phyloP scores from a whole-genome alignment of 2,797 vertebrate genomes.

The Merluccius polli region DNA sequence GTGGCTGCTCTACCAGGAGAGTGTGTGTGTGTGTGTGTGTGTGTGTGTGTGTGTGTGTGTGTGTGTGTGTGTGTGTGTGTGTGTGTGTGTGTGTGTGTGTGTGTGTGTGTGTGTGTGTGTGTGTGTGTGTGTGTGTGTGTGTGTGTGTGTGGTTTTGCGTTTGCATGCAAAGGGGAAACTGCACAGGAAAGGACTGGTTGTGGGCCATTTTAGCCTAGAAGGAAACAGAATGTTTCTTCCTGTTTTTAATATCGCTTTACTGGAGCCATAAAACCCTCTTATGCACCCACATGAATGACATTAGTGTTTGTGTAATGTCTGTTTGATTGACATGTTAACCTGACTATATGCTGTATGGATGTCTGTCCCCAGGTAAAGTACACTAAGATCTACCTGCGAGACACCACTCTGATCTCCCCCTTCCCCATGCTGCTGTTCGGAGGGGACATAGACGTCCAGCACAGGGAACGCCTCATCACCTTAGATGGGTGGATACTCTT shows the following conservation, averaged over 20 bases:
- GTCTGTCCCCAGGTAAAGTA: slow-evolving; percentile 83
- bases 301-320: not conserved
- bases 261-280: too few species aligned
- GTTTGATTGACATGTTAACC: not conserved
- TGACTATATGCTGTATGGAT: not conserved
- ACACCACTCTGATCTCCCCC: slow-evolving; percentile 88
- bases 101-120: not conserved
- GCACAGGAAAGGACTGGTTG: too few species aligned
- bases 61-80: not conserved
- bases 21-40: too few species aligned
- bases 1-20: too few species aligned
- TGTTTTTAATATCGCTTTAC: too few species aligned
- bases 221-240: too few species aligned
- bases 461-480: slow-evolving; percentile 88
- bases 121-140: too few species aligned
- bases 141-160: too few species aligned
- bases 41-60: too few species aligned
- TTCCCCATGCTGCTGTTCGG: slow-evolving; percentile 96
- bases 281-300: not conserved
- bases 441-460: slow-evolving; percentile 93
- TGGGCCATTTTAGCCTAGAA: too few species aligned
- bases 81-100: not conserved
- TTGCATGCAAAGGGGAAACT: too few species aligned
- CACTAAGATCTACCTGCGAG: slow-evolving; percentile 85
- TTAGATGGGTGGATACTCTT: slow-evolving; percentile 96